Evolutionary conservation across 1,140 invertebrate species (phyloP).

Genomic region (Adoxophyes honmai): DNA sequence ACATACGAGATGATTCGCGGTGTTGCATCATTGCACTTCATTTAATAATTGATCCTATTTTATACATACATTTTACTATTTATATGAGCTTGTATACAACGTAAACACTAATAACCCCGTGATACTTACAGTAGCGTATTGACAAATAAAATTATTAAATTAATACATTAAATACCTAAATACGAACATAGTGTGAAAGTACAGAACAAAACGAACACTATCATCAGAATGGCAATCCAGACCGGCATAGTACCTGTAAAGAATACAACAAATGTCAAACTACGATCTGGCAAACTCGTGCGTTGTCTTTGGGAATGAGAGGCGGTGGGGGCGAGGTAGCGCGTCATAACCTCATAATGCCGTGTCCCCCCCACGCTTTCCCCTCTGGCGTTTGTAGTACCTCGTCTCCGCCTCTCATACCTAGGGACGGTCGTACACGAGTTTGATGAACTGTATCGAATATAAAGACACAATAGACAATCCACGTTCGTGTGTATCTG

Average conservation of each 20-base stretch:
- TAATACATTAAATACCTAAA: slow-evolving; percentile 83
- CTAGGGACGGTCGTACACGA: no score
- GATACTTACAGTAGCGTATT: slow-evolving; percentile 33
- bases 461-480: no score
- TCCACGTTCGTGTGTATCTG: no score
- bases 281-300: no score
- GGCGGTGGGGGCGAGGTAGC: no score
- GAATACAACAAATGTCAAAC: slow-evolving; percentile 26
- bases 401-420: no score
- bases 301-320: no score
- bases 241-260: slow-evolving; percentile 85
- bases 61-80: slow-evolving; percentile 52
- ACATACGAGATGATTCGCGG: slow-evolving; percentile 16
- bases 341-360: no score
- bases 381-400: no score
- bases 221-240: slow-evolving; percentile 86
- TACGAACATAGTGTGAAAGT: slow-evolving; percentile 89
- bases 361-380: no score
- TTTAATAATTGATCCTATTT: slow-evolving; percentile 61
- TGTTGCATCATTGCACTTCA: slow-evolving; percentile 43
- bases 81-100: slow-evolving; percentile 43
- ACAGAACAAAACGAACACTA: slow-evolving; percentile 84
- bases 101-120: slow-evolving; percentile 40
- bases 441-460: no score
- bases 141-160: slow-evolving; percentile 29